Evolutionary conservation across 2,888 invertebrate species (phyloP), one percentile per base, ranked within the genome.

Genomic region (Conus canariensis): DNA sequence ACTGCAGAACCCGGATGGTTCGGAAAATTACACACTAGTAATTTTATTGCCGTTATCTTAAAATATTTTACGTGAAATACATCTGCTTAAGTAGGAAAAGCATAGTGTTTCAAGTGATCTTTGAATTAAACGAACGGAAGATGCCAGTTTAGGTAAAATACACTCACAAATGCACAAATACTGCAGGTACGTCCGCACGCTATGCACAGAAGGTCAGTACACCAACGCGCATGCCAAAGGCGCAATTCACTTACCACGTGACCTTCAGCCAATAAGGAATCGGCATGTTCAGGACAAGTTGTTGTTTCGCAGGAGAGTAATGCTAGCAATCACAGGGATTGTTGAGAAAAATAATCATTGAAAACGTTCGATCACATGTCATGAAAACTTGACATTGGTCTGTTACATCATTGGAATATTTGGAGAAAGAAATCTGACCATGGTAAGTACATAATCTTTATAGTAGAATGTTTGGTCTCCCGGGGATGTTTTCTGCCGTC

Each of bases 191-290:
- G 19, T 86, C 67, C 64, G 19, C 45, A 60, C 45, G 45, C 30
- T 45, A 25, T 25, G 12, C 67, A 45, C 67, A 67, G 67, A 67
- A 86, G 67, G 86, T 86, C 67, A 64, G 12, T 22, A 25, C 89
- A 85, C 67, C 77, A 85, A 89, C 85, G 89, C 85, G 89, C 89
- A 89, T 89, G 89, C 85, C 70, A 85, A 58, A 89, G 89, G 85
- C 85, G 85, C 89, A 85, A 89, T 89, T 85, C 64, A 89, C 19
- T 58, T 70, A 74, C 89, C 89, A 89, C 89, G 89, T 89, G 89
- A 89, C 85, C 56, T 85, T 22, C 85, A 89, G 60, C 89, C 89
- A 89, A 89, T 89, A n/a, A 77, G 58, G 85, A 12, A 60, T 89
- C 59, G 45, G 70, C 85, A 85, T 89, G 85, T 85, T 45, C 85